Conservation (phyloP, 2,113 vertebrate genomes). For the Ptyas mucosa region DNA sequence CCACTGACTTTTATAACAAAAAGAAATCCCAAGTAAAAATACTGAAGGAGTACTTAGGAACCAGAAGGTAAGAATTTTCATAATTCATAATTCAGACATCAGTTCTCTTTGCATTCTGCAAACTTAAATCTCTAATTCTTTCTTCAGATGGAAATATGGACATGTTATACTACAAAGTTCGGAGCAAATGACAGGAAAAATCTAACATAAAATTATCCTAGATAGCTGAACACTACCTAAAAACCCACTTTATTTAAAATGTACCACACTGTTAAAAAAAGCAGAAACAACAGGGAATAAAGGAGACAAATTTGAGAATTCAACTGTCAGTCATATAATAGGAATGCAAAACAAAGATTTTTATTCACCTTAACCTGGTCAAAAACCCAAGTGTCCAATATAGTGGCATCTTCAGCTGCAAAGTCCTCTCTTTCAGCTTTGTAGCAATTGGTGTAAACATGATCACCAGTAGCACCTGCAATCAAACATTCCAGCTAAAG, state of each 20-base stretch:
- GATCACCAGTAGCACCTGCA: conserved; percentile 86
- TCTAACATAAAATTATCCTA: not conserved
- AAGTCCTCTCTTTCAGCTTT: conserved; percentile 85
- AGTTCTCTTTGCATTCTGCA: not conserved
- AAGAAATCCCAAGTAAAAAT: not conserved
- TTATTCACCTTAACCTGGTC: conserved; percentile 83
- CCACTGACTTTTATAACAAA: not conserved
- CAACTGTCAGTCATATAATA: not conserved
- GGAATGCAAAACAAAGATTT: not conserved
- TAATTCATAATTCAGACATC: not conserved
- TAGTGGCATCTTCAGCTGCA: conserved; percentile 84
- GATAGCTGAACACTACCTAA: not conserved
- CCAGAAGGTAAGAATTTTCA: not conserved
- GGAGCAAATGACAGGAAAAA: not conserved
- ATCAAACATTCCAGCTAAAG: not conserved
- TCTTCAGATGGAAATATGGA: not conserved
- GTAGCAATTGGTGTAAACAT: conserved; percentile 84
- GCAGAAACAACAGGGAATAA: not conserved
- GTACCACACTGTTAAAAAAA: not conserved
- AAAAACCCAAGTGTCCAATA: conserved; percentile 93
- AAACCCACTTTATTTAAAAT: not conserved
- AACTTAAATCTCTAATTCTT: not conserved
- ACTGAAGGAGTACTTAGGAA: not conserved
- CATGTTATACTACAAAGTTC: not conserved
- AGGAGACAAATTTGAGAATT: not conserved